phyloP scores from a whole-genome alignment of 30 jellyfish, hydroid and myxozoan genomes.

The Mastigias papua region DNA sequence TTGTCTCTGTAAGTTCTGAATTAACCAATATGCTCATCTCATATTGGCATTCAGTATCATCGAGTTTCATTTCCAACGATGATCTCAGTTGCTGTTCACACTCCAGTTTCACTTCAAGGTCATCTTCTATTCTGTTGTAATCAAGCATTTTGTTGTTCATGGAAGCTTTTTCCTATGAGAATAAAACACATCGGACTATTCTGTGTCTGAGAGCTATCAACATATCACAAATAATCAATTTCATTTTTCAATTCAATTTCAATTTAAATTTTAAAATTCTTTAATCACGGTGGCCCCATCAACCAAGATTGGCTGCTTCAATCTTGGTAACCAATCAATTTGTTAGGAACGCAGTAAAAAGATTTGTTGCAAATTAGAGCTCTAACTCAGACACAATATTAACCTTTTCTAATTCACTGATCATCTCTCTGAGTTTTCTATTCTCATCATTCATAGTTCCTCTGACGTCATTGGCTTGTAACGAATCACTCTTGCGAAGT shows the following conservation, averaged over 20 bases:
- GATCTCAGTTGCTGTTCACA: background rate
- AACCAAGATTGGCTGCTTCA: too few relatives aligned
- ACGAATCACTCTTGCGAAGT: background rate
- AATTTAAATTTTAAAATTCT: too few relatives aligned
- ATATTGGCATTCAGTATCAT: background rate
- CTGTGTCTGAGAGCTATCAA: too few relatives aligned
- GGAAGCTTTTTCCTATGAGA: background rate
- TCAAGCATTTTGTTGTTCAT: background rate
- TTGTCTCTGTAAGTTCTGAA: slow-evolving; percentile 29
- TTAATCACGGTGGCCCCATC: too few relatives aligned
- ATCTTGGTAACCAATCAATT: too few relatives aligned
- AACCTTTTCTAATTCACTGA: slow-evolving; percentile 13
- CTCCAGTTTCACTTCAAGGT: background rate
- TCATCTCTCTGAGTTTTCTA: background rate
- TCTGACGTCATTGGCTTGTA: background rate
- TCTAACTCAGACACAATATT: too few relatives aligned
- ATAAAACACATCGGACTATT: too few relatives aligned
- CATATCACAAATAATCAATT: too few relatives aligned
- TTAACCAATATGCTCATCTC: background rate
- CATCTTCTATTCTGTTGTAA: slow-evolving; percentile 1
- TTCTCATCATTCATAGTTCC: background rate
- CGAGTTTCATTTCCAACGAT: background rate
- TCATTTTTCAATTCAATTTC: too few relatives aligned
- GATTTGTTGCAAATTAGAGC: too few relatives aligned
- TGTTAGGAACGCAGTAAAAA: too few relatives aligned